Base-by-base conservation (phyloP, 2,797 vertebrate species). In the Rhyacichthys aspro region DNA sequence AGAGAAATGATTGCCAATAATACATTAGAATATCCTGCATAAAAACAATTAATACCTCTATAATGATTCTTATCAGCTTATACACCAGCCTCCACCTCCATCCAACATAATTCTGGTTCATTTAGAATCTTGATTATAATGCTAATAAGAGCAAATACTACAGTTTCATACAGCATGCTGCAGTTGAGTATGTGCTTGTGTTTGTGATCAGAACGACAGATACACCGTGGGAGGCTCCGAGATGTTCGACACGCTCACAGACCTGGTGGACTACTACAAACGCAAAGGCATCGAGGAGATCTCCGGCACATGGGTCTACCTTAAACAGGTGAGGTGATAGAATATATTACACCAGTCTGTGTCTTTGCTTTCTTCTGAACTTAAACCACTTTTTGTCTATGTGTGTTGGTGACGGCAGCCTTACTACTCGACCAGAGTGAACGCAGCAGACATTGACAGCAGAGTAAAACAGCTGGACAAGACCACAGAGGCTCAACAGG, bases 271-370 rank as follows among this genome's bases (percentile, higher is more conserved):
- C 0, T 80, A 87, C 76, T 98, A 96, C 86, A 98, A 95, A 83
- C 94, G 90, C 62, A 92, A 78, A 15, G 94, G 94, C 45, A 97
- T 98, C 9, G 95, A 98, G 83, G 96, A 98, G 86, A 56, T 95
- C 2, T 94, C 94, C 0, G 96, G 97, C 0, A 91, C 92, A 67
- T 93, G 91, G 68, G 93, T 99, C 33, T 81, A 92, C 78, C 90
- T 99, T 61, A 94, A 89, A 85, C 96, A 98, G 94, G 97, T 97
- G 82, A 89, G 23, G n/a, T n/a, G n/a, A n/a, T n/a, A n/a, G n/a
- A n/a, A n/a, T n/a, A n/a, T n/a, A n/a, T n/a, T n/a, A n/a, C n/a
- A n/a, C n/a, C n/a, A n/a, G n/a, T n/a, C n/a, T n/a, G n/a, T n/a
- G n/a, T 54, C 34, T 23, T 14, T 9, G 10, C 38, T 62, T 17